Evolutionary conservation across 1,140 invertebrate species (phyloP), one percentile per base, ranked within the genome.

Genomic region (Linepithema humile): DNA sequence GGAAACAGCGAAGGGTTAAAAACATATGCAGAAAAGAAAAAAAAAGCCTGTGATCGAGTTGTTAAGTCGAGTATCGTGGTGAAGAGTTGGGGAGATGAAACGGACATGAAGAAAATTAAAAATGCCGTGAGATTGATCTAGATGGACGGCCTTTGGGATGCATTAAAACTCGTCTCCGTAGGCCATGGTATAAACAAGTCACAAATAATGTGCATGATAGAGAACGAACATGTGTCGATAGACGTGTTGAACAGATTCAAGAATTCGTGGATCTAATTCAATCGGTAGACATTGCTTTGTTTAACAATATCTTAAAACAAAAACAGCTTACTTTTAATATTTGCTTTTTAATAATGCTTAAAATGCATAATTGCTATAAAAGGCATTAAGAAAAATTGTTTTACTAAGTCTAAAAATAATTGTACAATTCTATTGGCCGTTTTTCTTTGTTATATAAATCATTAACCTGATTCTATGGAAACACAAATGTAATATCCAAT

Each of bases 31-130:
- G 98, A 97, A n/a, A 99, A 98, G 93, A 99, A 99, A 95, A 2
- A 99, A 98, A 92, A 99, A 98, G 94, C 97, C 98, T 23, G 96
- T 95, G 3, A 92, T 98, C 0, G 97, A n/a, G n/a, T 99, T 91
- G 99, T 99, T 55, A 99, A 99, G 93, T 99, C 98, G 1, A 98
- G 96, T 92, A 97, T 99, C 53, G 96, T 99, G 43, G 97, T 99
- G 0, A 99, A 99, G 93, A 98, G 98, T 15, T 99, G 98, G 98
- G 98, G 98, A 93, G 98, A 99, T 96, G 98, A 99, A 94, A 99
- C 98, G 26, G 97, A 99, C 90, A 98, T 99, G 96, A 96, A 96
- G 82, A 95, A 95, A 85, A 96, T 99, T 95, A 98, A 99, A 94
- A 93, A 96, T 32, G 89, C 94, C 87, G 98, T 99, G 0, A 96